phyloP scores from a whole-genome alignment of 2,113 vertebrate species.

The Meles meles region DNA sequence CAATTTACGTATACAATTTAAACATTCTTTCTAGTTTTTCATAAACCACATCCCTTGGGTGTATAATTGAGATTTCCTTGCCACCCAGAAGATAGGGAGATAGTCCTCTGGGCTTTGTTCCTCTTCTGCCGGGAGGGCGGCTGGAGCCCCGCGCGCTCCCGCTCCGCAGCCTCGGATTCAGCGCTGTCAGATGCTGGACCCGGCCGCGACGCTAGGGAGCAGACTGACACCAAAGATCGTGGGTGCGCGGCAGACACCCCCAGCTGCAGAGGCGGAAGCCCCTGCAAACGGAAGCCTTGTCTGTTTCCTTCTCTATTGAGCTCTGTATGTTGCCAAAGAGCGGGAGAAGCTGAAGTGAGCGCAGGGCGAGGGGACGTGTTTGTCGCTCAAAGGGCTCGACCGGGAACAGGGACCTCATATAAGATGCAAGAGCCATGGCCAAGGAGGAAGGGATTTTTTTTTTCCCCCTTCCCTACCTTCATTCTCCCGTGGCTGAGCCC shows the following conservation, averaged over 20 bases:
- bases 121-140: slow-evolving; percentile 78
- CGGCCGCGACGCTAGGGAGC: slow-evolving; percentile 81
- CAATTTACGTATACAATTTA: slow-evolving; percentile 86
- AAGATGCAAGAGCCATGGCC: neutral
- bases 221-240: slow-evolving; percentile 79
- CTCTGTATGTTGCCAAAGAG: neutral
- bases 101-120: slow-evolving; percentile 79
- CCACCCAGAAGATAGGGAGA: slow-evolving; percentile 80
- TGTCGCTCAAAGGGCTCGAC: neutral
- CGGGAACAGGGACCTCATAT: accelerated
- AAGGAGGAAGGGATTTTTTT: neutral
- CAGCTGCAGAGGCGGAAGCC: neutral
- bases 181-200: slow-evolving; percentile 71
- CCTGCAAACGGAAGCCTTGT: slow-evolving; percentile 51
- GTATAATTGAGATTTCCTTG: slow-evolving; percentile 83
- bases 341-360: neutral
- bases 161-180: slow-evolving; percentile 79
- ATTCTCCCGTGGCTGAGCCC: neutral
- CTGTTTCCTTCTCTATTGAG: slow-evolving; percentile 69
- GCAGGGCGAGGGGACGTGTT: slow-evolving; percentile 15
- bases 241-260: neutral
- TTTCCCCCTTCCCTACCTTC: neutral
- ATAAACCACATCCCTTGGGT: slow-evolving; percentile 86
- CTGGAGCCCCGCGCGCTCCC: slow-evolving; percentile 75
- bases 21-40: slow-evolving; percentile 81